Evolutionary conservation across 1,140 invertebrate genomes (phyloP).

Genomic region (Drosophila chauvacae): DNA sequence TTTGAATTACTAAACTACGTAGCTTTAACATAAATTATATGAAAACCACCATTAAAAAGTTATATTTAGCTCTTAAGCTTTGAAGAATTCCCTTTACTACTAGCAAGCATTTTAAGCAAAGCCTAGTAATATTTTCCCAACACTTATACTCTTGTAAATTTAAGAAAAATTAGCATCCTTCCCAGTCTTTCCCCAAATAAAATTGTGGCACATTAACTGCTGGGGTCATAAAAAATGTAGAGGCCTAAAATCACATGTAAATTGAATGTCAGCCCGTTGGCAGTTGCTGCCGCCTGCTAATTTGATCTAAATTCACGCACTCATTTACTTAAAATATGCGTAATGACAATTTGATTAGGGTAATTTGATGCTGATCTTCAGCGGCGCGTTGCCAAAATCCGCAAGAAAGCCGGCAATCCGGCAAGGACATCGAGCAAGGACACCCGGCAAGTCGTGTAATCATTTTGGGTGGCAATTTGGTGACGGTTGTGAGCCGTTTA

Average conservation of each 20-base stretch:
- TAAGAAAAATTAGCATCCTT: not conserved
- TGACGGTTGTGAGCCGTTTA: slow-evolving; percentile 68
- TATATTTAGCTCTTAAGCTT: not conserved
- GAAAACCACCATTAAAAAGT: not conserved
- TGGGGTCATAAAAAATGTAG: slow-evolving; percentile 36
- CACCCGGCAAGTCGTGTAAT: slow-evolving; percentile 58
- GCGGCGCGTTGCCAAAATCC: slow-evolving; percentile 50
- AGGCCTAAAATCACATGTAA: slow-evolving; percentile 43
- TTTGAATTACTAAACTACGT: not conserved
- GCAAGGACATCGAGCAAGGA: slow-evolving; percentile 18
- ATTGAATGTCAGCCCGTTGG: slow-evolving; percentile 47
- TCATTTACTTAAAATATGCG: slow-evolving; percentile 80
- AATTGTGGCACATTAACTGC: slow-evolving; percentile 1
- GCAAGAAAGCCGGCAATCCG: slow-evolving; percentile 38
- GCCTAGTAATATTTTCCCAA: no score
- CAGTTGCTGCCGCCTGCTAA: slow-evolving; percentile 41
- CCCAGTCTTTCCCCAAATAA: not conserved
- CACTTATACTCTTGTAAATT: not conserved
- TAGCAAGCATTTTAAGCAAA: not conserved
- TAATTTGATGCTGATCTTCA: slow-evolving; percentile 79
- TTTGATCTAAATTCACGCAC: slow-evolving; percentile 75
- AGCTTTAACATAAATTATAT: not conserved
- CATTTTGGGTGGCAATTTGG: slow-evolving; percentile 68
- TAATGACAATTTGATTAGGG: slow-evolving; percentile 79
- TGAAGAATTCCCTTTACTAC: slow-evolving; percentile 2